These are phyloP conservation scores for Caradrina clavipalpis DNA, from an alignment of 2,888 invertebrate species.

Conservation along the genomic window DNA sequence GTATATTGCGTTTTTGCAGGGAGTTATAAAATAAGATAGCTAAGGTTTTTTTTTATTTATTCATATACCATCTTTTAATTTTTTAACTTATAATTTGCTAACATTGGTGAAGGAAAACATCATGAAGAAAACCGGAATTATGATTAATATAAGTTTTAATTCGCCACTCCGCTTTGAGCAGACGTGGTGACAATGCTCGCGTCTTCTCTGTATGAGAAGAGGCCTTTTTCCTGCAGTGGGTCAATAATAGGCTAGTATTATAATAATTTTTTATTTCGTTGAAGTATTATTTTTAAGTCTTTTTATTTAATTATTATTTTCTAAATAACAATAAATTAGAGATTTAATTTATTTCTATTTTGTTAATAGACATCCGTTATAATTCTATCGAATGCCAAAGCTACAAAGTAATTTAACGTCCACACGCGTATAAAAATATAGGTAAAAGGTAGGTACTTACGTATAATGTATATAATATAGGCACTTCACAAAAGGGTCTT, in stretches of 20 bases:
- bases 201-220: too few species aligned
- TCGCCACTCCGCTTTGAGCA: too few species aligned
- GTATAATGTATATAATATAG: slow-evolving; percentile 3
- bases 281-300: not conserved
- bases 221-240: too few species aligned
- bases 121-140: too few species aligned
- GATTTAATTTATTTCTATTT: not conserved
- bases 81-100: too few species aligned
- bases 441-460: slow-evolving; percentile 5
- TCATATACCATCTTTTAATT: not conserved
- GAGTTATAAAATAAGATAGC: too few species aligned
- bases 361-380: not conserved
- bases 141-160: too few species aligned
- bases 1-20: too few species aligned
- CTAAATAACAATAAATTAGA: not conserved
- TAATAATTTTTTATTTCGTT: not conserved
- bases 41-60: too few species aligned
- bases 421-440: not conserved
- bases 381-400: not conserved
- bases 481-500: slow-evolving; percentile 37
- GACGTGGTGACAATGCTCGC: too few species aligned
- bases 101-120: too few species aligned
- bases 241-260: too few species aligned
- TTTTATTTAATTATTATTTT: not conserved
- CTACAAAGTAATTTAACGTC: not conserved